Evolutionary conservation across 1,140 invertebrate genomes (phyloP), one percentile per base, ranked within the genome.

Genomic region (Trichonephila clavipes): DNA sequence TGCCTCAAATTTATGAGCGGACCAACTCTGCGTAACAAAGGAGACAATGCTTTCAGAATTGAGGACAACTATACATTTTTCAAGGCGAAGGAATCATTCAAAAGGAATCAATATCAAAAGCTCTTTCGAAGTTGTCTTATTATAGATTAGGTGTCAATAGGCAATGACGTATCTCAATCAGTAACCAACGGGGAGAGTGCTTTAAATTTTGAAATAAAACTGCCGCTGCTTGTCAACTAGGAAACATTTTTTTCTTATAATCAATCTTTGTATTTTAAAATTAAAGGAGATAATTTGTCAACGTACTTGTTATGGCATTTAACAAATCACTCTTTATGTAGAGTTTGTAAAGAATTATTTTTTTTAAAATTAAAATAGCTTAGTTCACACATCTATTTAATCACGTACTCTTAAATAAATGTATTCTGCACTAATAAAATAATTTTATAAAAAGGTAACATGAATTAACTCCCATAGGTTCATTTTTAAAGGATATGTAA

Each of bases 81-180:
- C 64, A 69, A 77, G 28, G 16, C 69, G 24, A n/a, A 19, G 34
- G 77, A 91, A 91, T 91, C 40, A 64, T 61, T 86, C 64, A 77
- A 24, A 72, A 92, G 87, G 72, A 87, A 92, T 92, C 90, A 86
- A 86, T 40, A 69, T 92, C 82, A 90, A 90, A 88, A 2, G 28
- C 34, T 8, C 85, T 21, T 64, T 40, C 21, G 19, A 72, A 40
- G 34, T 40, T 21, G 24, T 72, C 21, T 40, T 44, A n/a, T 69
- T 88, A 72, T 69, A 64, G 62, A 88, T 69, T 69, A 69, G 19
- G 34, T 88, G 64, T 69, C 34, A 34, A 69, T n/a, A 83, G 24
- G 10, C 21, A 7, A 28, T 51, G 34, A 2, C 3, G 19, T 7
- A 6, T 18, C 34, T 19, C 28, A 2, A 2, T 16, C 72, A 7